These are phyloP conservation scores for Hydriomena furcata DNA, from an alignment of 2,888 invertebrate species.

Conservation along the genomic window DNA sequence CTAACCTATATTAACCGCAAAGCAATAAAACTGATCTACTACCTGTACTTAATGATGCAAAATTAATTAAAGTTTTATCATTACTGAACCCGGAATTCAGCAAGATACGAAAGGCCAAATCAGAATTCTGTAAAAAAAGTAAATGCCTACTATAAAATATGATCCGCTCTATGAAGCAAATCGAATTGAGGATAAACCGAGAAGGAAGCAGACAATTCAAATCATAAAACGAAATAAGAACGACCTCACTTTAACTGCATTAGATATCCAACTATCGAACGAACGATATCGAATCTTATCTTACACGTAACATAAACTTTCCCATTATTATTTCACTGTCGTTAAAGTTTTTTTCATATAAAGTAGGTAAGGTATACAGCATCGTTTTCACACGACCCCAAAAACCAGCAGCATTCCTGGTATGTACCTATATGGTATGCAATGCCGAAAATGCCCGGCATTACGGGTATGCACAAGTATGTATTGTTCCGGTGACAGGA, in stretches of 20 bases:
- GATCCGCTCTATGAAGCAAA: slow-evolving; percentile 23
- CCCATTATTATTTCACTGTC: slow-evolving; percentile 3
- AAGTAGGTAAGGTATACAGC: no score
- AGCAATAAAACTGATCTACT: slow-evolving; percentile 33
- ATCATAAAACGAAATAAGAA: slow-evolving; percentile 18
- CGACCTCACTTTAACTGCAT: slow-evolving; percentile 15
- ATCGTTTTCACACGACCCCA: background rate
- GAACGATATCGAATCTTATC: slow-evolving; percentile 7
- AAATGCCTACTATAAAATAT: slow-evolving; percentile 19
- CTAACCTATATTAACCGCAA: slow-evolving; percentile 16
- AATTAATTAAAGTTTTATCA: slow-evolving; percentile 27
- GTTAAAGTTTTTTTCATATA: background rate
- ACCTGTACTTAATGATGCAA: slow-evolving; percentile 32
- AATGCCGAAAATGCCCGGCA: slow-evolving; percentile 9
- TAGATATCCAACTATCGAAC: background rate
- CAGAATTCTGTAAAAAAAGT: slow-evolving; percentile 28
- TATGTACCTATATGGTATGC: slow-evolving; percentile 7
- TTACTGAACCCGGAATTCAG: slow-evolving; percentile 32
- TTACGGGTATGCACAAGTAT: background rate
- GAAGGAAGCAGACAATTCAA: slow-evolving; percentile 21
- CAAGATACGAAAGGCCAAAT: slow-evolving; percentile 24
- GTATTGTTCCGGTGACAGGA: slow-evolving; percentile 7
- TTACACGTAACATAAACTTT: slow-evolving; percentile 14
- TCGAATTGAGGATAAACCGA: slow-evolving; percentile 17
- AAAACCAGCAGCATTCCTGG: slow-evolving; percentile 8